Evolutionary conservation across 2,888 invertebrate species (phyloP), one percentile per base, ranked within the genome.

Genomic region (Lissonota sp.): DNA sequence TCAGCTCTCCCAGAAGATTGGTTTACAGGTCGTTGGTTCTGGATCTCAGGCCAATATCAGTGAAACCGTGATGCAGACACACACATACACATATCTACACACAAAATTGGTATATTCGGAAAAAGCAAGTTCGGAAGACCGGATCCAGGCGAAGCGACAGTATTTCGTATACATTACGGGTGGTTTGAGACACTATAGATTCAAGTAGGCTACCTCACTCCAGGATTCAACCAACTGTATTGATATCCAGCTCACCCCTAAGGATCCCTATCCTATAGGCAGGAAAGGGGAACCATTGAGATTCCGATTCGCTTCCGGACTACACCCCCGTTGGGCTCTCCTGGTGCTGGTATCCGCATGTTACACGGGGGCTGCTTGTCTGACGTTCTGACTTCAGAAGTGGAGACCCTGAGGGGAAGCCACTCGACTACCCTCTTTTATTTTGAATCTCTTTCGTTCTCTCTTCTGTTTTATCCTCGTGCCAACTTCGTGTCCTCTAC

Each of bases 291-390:
- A 72, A 72, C 81, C 84, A 87, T 87, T 85, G 84, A 85, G 84
- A 88, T 88, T 87, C 86, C 85, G 86, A 88, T 88, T 86, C 85
- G 84, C 84, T 87, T 89, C 87, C 86, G 84, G 83, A 83, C 74
- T 71, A 60, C 26, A 70, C 53, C 69, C 60, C 39, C 71, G 62
- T 60, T 75, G 60, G 60, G 37, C 55, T 55, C n/a, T 12, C 55
- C 10, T 55, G 42, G 12, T 60, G 51, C 57, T 26, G 1, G 0
- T 5, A 7, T 69, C 14, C 37, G 8, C 8, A 44, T 70, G n/a
- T n/a, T n/a, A n/a, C n/a, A n/a, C n/a, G n/a, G n/a, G n/a, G n/a
- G n/a, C n/a, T n/a, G n/a, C n/a, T n/a, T n/a, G n/a, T n/a, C 75
- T 74, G 58, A 63, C 60, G 77, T 58, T 26, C 44, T 66, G 81